phyloP scores from a whole-genome alignment of 2,888 invertebrate genomes.

The Megamerina dolium region DNA sequence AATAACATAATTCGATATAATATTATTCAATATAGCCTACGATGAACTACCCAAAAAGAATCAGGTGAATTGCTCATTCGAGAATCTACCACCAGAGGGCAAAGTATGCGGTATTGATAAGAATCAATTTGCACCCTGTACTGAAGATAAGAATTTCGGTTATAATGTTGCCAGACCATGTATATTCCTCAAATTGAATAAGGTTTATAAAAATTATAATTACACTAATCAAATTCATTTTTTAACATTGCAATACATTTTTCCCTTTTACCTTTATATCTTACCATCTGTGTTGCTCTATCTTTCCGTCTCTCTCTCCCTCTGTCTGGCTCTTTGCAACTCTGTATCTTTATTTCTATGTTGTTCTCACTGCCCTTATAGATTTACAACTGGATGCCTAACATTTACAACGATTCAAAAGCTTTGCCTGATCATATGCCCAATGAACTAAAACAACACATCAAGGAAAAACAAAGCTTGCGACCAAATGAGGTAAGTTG shows the following conservation, averaged over 20 bases:
- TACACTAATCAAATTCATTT: background rate
- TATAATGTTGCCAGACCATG: constrained; percentile 85
- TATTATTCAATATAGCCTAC: no score
- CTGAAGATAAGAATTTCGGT: constrained; percentile 72
- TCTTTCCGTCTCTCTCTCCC: no score
- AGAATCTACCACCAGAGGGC: constrained; percentile 56
- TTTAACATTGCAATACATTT: background rate
- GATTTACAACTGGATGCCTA: constrained; percentile 86
- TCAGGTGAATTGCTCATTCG: constrained; percentile 61
- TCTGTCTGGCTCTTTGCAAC: no score
- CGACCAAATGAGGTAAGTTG: constrained; percentile 49
- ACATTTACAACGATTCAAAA: constrained; percentile 67
- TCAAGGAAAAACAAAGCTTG: constrained; percentile 49
- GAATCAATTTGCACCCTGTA: constrained; percentile 69
- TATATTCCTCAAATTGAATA: constrained; percentile 94
- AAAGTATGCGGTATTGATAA: constrained; percentile 80
- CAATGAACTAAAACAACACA: constrained; percentile 65
- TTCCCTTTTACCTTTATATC: background rate
- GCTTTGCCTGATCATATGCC: constrained; percentile 70
- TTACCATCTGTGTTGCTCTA: background rate
- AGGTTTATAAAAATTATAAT: constrained; percentile 54
- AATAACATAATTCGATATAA: no score
- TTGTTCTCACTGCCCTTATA: constrained; percentile 39
- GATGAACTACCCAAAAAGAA: constrained; percentile 54
- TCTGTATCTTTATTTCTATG: no score